Evolutionary conservation across 2,797 vertebrate species (phyloP).

Genomic region (Tympanoctomys barrerae): DNA sequence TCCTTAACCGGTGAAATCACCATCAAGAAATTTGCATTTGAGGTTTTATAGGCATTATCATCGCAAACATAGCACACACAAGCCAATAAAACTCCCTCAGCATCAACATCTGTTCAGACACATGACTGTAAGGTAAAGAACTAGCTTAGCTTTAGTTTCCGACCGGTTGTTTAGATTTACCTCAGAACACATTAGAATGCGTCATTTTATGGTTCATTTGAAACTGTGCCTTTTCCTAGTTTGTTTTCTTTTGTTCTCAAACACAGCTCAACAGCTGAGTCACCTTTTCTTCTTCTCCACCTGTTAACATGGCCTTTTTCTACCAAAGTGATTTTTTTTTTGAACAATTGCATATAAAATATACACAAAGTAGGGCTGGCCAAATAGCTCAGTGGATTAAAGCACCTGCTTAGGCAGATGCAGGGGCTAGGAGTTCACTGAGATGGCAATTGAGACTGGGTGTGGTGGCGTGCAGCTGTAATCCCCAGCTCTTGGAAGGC

Average conservation of each 20-base stretch:
- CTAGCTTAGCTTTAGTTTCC: background rate
- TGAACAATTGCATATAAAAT: background rate
- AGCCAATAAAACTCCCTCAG: slow-evolving; percentile 57
- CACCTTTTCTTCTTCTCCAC: background rate
- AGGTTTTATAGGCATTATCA: background rate
- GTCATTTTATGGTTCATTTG: background rate
- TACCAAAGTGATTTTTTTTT: background rate
- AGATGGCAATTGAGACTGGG: too few relatives aligned
- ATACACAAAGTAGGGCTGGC: background rate
- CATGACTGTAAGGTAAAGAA: background rate
- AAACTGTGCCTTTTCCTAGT: background rate
- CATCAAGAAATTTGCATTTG: slow-evolving; percentile 67
- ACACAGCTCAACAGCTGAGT: background rate
- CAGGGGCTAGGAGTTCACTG: too few relatives aligned
- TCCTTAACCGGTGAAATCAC: slow-evolving; percentile 68
- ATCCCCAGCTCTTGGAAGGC: too few relatives aligned
- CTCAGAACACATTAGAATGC: background rate
- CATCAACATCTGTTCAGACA: slow-evolving; percentile 46
- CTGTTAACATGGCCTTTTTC: background rate
- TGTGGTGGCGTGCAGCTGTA: too few relatives aligned
- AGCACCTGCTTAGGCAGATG: too few relatives aligned
- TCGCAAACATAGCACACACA: slow-evolving; percentile 20
- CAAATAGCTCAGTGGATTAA: too few relatives aligned
- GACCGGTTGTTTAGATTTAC: background rate
- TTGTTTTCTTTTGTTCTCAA: background rate